Percentiles rank a stretch among this genome's conserved stretches.
Evolutionary conservation across 2,113 vertebrate species (phyloP).

Genomic region (Talpa occidentalis): DNA sequence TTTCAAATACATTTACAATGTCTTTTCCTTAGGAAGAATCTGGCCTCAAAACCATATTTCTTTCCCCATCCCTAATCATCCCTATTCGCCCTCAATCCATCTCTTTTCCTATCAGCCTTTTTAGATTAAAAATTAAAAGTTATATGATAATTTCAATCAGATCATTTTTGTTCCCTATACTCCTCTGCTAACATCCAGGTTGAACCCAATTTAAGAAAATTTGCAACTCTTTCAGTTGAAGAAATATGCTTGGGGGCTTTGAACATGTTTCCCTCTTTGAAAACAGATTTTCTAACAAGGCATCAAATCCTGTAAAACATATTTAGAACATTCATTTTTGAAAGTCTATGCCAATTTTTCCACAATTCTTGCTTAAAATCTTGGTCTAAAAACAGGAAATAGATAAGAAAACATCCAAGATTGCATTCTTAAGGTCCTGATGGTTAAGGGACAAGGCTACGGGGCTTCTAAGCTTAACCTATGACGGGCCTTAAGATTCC

Average conservation of each 20-base stretch:
- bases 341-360: not conserved
- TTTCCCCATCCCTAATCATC: conserved; percentile 5
- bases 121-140: conserved; percentile 55
- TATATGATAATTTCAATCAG: conserved; percentile 10
- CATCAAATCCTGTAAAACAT: conserved; percentile 27
- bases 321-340: conserved; percentile 32
- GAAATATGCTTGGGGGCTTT: conserved; percentile 42
- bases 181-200: conserved; percentile 27
- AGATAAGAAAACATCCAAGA: not conserved
- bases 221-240: conserved; percentile 38
- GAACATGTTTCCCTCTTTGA: conserved; percentile 31
- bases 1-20: conserved; percentile 13
- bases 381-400: not conserved
- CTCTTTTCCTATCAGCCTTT: conserved; percentile 22
- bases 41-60: conserved; percentile 6
- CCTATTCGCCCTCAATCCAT: conserved; percentile 10
- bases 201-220: conserved; percentile 47
- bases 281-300: conserved; percentile 53
- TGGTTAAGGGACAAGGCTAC: not conserved
- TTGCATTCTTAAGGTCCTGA: not conserved
- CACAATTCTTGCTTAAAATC: not conserved
- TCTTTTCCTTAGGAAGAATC: not conserved
- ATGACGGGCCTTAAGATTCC: not conserved
- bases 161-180: not conserved
- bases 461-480: not conserved